phyloP scores from a whole-genome alignment of 2,797 vertebrate genomes.

The Mormyrops attenuatus region DNA sequence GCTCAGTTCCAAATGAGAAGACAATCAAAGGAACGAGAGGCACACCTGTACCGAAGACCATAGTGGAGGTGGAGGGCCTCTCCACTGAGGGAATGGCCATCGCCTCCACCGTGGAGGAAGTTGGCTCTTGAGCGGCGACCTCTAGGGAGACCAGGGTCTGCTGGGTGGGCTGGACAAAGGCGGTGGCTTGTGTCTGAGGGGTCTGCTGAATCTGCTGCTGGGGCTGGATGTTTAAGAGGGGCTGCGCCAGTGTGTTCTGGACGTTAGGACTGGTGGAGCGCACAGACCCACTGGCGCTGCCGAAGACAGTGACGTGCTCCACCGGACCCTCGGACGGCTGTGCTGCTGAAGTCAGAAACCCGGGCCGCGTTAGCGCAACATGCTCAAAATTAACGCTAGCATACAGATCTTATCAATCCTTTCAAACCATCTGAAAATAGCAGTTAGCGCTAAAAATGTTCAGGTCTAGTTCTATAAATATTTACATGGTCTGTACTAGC shows the following conservation, averaged over 20 bases:
- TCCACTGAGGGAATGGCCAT: constrained; percentile 83
- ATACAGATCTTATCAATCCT: neutral
- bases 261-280: constrained; percentile 97
- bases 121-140: constrained; percentile 75
- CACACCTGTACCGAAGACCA: constrained; percentile 86
- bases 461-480: neutral
- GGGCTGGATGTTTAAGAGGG: constrained; percentile 74
- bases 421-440: neutral
- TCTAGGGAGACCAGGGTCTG: constrained; percentile 81
- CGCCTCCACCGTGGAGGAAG: constrained; percentile 72
- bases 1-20: neutral
- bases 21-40: neutral
- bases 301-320: constrained; percentile 90
- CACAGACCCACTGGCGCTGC: constrained; percentile 87
- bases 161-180: constrained; percentile 96
- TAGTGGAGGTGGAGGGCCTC: constrained; percentile 84
- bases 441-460: neutral
- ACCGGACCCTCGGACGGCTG: constrained; percentile 80
- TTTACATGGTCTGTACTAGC: neutral
- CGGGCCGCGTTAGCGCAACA: neutral
- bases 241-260: constrained; percentile 76
- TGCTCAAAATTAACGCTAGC: neutral
- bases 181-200: constrained; percentile 79
- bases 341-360: constrained; percentile 65
- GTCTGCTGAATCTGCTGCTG: constrained; percentile 44